Evolutionary conservation across 2,888 invertebrate genomes (phyloP).

Genomic region (Himalopsyche tibetana): DNA sequence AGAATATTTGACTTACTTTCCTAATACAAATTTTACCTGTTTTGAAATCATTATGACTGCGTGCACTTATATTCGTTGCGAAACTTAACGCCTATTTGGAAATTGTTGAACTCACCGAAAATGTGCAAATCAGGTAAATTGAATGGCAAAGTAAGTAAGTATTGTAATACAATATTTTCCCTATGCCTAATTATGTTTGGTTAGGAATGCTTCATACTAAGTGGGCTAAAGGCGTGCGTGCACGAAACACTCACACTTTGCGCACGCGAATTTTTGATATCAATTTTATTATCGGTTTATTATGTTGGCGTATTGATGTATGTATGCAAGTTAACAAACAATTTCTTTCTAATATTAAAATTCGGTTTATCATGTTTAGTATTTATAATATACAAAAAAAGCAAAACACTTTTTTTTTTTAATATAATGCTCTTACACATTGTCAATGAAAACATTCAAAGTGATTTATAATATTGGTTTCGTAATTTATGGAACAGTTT

Average conservation of each 20-base stretch:
- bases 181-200: not conserved
- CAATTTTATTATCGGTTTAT: not conserved
- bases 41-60: no score
- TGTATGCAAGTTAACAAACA: not conserved
- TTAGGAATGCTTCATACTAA: not conserved
- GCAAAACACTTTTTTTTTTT: no score
- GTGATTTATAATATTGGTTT: no score
- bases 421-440: no score
- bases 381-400: no score
- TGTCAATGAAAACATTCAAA: no score
- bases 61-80: no score
- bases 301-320: not conserved
- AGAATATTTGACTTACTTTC: no score
- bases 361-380: no score
- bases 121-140: conserved; percentile 6
- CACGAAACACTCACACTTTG: conserved; percentile 3
- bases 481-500: no score
- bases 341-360: no score
- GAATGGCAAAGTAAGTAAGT: not conserved
- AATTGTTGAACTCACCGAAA: conserved; percentile 1
- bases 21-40: no score
- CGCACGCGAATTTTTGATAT: not conserved
- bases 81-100: not conserved
- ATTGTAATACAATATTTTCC: not conserved
- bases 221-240: conserved; percentile 5